A percentile compares a stretch with the other conserved stretches of the same genome.
Evolutionary conservation across 2,797 vertebrate species (phyloP).

Genomic region (Typhlichthys eigenmanni): DNA sequence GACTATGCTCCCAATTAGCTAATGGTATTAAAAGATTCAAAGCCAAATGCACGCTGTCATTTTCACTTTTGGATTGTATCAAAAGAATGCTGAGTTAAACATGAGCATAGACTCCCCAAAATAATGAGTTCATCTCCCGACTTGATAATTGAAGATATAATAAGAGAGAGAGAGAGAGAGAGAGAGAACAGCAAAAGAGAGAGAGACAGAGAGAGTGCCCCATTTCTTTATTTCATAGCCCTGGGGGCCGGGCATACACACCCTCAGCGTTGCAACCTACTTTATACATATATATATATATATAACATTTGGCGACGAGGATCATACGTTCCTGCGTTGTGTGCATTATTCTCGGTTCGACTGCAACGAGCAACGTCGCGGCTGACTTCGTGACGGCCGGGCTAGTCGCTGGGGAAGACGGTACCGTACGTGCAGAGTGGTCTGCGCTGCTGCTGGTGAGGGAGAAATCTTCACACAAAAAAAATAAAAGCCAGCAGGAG

Average conservation of each 20-base stretch:
- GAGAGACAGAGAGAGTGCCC: constrained; percentile 44
- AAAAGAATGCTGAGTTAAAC: constrained; percentile 41
- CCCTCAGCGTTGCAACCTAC: constrained; percentile 76
- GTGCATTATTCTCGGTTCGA: no score
- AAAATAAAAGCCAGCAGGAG: no score
- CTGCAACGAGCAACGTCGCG: no score
- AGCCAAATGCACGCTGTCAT: constrained; percentile 60
- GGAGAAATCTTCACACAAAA: no score
- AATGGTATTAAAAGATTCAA: constrained; percentile 54
- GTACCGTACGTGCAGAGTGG: no score
- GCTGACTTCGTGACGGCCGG: no score
- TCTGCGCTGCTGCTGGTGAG: no score
- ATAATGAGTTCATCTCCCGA: constrained; percentile 66
- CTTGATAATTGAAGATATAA: constrained; percentile 64
- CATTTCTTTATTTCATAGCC: constrained; percentile 72
- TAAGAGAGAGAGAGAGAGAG: constrained; percentile 27
- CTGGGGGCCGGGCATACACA: constrained; percentile 60
- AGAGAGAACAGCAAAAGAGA: constrained; percentile 10
- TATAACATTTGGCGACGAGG: no score
- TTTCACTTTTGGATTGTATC: constrained; percentile 66
- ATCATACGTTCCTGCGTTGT: no score
- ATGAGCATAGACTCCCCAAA: constrained; percentile 51
- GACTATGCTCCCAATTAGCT: constrained; percentile 48
- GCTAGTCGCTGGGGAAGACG: no score
- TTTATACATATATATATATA: constrained; percentile 47